Evolutionary conservation across 2,888 invertebrate species (phyloP).

Genomic region (Athetis lepigone): DNA sequence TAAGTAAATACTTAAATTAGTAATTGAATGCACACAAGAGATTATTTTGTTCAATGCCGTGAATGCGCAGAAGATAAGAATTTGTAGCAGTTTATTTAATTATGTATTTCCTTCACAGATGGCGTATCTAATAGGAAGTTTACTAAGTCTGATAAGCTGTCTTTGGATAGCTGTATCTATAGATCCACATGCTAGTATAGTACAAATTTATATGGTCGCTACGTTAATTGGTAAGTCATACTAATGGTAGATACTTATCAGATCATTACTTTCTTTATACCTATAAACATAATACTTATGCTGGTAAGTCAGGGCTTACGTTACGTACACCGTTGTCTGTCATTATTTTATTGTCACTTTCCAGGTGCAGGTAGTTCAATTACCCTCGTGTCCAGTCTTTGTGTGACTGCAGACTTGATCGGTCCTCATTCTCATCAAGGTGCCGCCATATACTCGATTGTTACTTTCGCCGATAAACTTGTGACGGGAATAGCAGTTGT

Average conservation of each 20-base stretch:
- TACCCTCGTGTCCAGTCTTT: constrained; percentile 96
- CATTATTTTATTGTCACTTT: constrained; percentile 36
- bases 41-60: not conserved
- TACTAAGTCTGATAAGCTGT: constrained; percentile 91
- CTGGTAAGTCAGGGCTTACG: not conserved
- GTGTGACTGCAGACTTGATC: constrained; percentile 97
- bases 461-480: constrained; percentile 98
- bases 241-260: not conserved
- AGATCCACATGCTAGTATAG: constrained; percentile 86
- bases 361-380: constrained; percentile 95
- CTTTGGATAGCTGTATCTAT: constrained; percentile 91
- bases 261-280: too few relatives aligned
- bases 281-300: too few relatives aligned
- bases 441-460: constrained; percentile 97
- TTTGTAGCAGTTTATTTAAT: not conserved
- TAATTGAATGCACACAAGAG: too few relatives aligned
- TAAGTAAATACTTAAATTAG: too few relatives aligned
- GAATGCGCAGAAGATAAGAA: not conserved
- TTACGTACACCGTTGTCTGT: not conserved
- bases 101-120: constrained; percentile 75
- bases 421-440: constrained; percentile 96
- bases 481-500: constrained; percentile 97
- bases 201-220: constrained; percentile 90
- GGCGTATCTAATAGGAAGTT: constrained; percentile 92
- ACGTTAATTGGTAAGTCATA: constrained; percentile 86